Evolutionary conservation across 2,113 vertebrate genomes (phyloP).

Genomic region (Corythornis cristatus): DNA sequence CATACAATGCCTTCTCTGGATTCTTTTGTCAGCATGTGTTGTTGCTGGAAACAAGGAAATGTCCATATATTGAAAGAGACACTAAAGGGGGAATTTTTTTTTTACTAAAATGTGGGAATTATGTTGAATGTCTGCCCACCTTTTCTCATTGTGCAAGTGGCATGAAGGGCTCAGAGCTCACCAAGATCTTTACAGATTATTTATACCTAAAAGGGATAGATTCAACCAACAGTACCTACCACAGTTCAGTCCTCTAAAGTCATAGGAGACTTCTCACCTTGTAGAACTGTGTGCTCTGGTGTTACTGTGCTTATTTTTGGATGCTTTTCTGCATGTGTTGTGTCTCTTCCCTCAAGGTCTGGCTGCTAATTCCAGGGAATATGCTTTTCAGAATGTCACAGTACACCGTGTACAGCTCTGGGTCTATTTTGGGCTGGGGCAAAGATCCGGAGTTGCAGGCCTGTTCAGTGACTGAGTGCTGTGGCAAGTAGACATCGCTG

Average conservation of each 20-base stretch:
- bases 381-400: conserved; percentile 57
- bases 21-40: conserved; percentile 21
- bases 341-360: conserved; percentile 2
- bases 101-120: not conserved
- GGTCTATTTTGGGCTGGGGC: conserved; percentile 51
- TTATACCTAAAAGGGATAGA: not conserved
- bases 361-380: conserved; percentile 57
- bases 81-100: not conserved
- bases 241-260: not conserved
- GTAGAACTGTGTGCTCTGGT: not conserved
- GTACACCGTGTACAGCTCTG: conserved; percentile 60
- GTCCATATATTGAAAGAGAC: conserved; percentile 20
- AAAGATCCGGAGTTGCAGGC: conserved; percentile 33
- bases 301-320: not conserved
- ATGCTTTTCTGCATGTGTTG: not conserved
- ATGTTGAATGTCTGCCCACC: not conserved
- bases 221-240: not conserved
- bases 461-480: conserved; percentile 9
- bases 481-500: conserved; percentile 43
- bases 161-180: conserved; percentile 59
- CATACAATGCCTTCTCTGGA: not conserved
- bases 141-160: not conserved
- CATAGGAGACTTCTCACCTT: rapidly evolving
- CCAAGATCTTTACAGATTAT: not conserved
- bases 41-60: conserved; percentile 21